A percentile compares a stretch with the other conserved stretches of the same genome.
Conservation (phyloP, 2,113 vertebrate genomes). For the Corythornis vintsioides region DNA sequence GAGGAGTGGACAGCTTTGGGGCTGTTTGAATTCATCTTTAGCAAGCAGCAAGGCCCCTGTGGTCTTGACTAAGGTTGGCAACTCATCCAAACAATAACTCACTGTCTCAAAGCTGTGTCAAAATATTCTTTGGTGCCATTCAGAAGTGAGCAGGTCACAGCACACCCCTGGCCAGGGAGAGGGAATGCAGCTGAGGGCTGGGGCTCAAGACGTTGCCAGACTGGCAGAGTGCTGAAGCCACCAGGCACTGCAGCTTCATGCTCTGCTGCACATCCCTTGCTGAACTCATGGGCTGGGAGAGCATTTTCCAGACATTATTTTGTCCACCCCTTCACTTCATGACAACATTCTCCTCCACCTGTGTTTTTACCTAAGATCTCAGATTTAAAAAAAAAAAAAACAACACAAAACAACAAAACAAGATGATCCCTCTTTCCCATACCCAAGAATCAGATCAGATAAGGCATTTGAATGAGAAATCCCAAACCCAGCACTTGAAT, state of each 20-base stretch:
- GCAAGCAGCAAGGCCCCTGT: background rate
- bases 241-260: rapidly evolving
- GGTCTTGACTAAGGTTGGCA: background rate
- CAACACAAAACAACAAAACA: background rate
- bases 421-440: background rate
- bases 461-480: background rate
- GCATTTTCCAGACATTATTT: background rate
- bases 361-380: background rate
- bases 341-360: background rate
- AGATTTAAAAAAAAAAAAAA: background rate
- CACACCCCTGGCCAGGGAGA: rapidly evolving
- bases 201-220: background rate
- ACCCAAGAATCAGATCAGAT: background rate
- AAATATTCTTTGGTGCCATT: background rate
- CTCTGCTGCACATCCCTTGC: too few species aligned
- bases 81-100: rapidly evolving
- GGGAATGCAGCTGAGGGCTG: rapidly evolving
- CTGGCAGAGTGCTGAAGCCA: background rate
- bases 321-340: background rate
- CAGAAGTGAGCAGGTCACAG: rapidly evolving
- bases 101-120: rapidly evolving
- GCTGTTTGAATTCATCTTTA: background rate
- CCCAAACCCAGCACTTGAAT: background rate
- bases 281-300: background rate
- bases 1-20: background rate